Evolutionary conservation across 2,797 vertebrate genomes (phyloP), one percentile per base, ranked within the genome.

Genomic region (Kryptopterus vitreolus): DNA sequence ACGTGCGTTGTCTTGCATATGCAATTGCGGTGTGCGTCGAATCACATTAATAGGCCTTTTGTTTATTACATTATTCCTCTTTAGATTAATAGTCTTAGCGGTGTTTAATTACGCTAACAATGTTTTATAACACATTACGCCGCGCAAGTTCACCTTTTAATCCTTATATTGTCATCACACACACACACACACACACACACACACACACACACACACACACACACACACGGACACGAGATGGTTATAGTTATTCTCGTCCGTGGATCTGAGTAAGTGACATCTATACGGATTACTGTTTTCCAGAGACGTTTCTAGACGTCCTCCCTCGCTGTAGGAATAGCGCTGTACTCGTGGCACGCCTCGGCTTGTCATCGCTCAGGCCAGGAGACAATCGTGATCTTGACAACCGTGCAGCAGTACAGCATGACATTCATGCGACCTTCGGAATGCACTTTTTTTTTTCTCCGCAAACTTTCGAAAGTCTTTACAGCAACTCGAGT

Each of bases 31-130:
- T 59, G 31, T 68, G 81, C 61, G 52, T 38, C 53, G 62, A 78
- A 82, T 78, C 61, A 1, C 52, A 73, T 82, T 82, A 82, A 73
- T 71, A 71, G 24, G 35, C 50, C 4, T n/a, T 73, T 82, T 82
- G 81, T 79, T 75, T 68, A 82, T 78, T 58, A 50, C 71, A 74
- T 77, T 78, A 78, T 74, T 79, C 29, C 43, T 52, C 31, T 79
- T 52, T 43, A 75, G 76, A 69, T 59, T 75, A 74, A 73, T 63
- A 22, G 24, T 33, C n/a, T 82, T 70, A 77, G 46, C 22, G 6
- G 22, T 52, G 66, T n/a, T 69, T 73, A 58, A 74, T 74, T 58
- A 52, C 29, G 57, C 29, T 43, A 43, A 16, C 33, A n/a, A n/a
- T 74, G 77, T 74, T 22, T 74, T 53, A 73, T 75, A 61, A 73